Evolutionary conservation across 2,113 vertebrate species (phyloP).

Genomic region (Lepus timidus): DNA sequence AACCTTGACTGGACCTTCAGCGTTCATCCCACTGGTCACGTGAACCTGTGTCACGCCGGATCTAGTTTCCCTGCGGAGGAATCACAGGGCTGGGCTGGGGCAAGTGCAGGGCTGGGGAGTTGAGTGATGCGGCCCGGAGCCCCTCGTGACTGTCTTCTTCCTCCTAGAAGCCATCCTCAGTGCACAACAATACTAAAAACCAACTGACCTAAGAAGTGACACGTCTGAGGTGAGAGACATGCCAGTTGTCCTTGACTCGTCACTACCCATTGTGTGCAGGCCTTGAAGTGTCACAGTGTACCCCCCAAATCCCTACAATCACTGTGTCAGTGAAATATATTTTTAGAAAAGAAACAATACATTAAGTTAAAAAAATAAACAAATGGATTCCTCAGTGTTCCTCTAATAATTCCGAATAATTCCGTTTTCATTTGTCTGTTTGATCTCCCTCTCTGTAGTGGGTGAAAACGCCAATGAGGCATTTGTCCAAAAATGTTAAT

Average conservation of each 20-base stretch:
- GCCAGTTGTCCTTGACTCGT: no score
- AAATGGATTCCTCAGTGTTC: background rate
- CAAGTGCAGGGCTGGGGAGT: background rate
- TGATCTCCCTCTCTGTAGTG: background rate
- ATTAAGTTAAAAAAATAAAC: no score
- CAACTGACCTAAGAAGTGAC: no score
- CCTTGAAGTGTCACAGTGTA: no score
- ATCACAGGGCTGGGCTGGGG: fast-evolving
- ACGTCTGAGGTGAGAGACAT: no score
- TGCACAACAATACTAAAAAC: background rate
- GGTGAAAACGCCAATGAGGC: background rate
- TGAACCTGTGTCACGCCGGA: background rate
- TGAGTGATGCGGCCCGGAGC: background rate
- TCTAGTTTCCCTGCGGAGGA: background rate
- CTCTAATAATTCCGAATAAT: background rate
- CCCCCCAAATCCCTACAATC: no score
- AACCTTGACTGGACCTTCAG: background rate
- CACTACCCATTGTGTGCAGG: no score
- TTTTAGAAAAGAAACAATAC: no score
- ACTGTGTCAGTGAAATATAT: no score
- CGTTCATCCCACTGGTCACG: background rate
- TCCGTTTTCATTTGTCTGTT: background rate
- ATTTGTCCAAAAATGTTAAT: constrained; percentile 13
- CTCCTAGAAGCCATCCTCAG: background rate
- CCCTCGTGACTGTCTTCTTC: background rate